phyloP scores from a whole-genome alignment of 2,888 invertebrate species.

The Rhamnusium bicolor region DNA sequence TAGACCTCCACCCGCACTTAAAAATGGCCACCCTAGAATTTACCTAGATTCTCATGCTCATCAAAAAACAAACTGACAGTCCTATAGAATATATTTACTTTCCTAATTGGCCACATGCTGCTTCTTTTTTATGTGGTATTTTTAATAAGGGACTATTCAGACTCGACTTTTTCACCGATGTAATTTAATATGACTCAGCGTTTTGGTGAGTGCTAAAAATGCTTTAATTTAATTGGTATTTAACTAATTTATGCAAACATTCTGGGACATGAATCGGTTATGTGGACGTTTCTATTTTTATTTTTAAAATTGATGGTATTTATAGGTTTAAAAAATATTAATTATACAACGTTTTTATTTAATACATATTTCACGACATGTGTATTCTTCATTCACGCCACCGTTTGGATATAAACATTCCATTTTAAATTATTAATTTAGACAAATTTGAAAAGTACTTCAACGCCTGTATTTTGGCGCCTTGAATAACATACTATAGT shows the following conservation, averaged over 20 bases:
- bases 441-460: too few species aligned
- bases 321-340: too few species aligned
- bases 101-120: constrained; percentile 60
- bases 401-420: too few species aligned
- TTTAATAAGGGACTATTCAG: constrained; percentile 57
- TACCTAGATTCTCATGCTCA: constrained; percentile 56
- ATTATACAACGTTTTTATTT: too few species aligned
- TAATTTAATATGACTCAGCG: constrained; percentile 20
- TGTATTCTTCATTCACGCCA: too few species aligned
- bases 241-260: not conserved
- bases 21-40: constrained; percentile 44
- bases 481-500: too few species aligned
- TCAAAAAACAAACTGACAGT: constrained; percentile 55
- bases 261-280: not conserved
- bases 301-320: not conserved
- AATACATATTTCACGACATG: too few species aligned
- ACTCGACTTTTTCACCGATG: constrained; percentile 16
- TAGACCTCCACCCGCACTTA: constrained; percentile 44
- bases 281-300: too few species aligned
- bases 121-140: constrained; percentile 53
- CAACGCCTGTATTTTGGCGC: too few species aligned
- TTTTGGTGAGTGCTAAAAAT: not conserved
- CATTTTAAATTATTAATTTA: too few species aligned
- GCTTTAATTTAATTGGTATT: not conserved
- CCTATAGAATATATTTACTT: constrained; percentile 57